Conservation (phyloP, 2,888 invertebrate species). For the Drosophila rubida region DNA sequence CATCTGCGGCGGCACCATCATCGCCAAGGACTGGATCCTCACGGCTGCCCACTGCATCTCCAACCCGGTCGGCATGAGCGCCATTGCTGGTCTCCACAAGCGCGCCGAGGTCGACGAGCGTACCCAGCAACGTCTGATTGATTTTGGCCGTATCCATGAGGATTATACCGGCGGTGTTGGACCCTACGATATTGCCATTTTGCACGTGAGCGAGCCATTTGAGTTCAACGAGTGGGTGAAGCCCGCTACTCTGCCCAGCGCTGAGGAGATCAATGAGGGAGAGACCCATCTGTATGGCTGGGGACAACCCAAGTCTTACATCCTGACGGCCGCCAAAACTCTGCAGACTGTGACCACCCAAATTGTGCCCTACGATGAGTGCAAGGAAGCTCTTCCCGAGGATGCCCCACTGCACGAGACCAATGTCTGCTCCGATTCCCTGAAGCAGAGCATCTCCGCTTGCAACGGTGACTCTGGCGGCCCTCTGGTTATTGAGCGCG, state of each 20-base stretch:
- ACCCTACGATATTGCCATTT: conserved; percentile 86
- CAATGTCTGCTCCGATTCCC: conserved; percentile 85
- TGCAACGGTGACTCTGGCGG: conserved; percentile 85
- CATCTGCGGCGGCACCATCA: conserved; percentile 85
- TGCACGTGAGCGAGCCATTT: conserved; percentile 81
- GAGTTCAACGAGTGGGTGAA: conserved; percentile 78
- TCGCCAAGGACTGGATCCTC: conserved; percentile 83
- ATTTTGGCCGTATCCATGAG: conserved; percentile 80
- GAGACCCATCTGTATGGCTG: conserved; percentile 84
- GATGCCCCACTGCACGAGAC: conserved; percentile 70
- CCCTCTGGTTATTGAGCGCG: conserved; percentile 76
- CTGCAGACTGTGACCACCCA: conserved; percentile 79
- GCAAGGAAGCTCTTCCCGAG: conserved; percentile 66
- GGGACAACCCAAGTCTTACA: conserved; percentile 82
- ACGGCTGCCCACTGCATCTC: conserved; percentile 84
- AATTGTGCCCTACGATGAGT: conserved; percentile 69
- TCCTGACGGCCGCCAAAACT: conserved; percentile 60
- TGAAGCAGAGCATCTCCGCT: conserved; percentile 84
- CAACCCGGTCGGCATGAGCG: conserved; percentile 71
- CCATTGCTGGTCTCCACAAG: conserved; percentile 84
- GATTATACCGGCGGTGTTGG: conserved; percentile 83
- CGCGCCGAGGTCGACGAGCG: conserved; percentile 65
- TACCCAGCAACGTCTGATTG: conserved; percentile 77
- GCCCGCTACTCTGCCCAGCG: conserved; percentile 82
- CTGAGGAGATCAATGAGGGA: conserved; percentile 72